These are phyloP conservation scores for Nesoenas mayeri DNA, from an alignment of 2,113 vertebrate genomes.

Conservation along the genomic window DNA sequence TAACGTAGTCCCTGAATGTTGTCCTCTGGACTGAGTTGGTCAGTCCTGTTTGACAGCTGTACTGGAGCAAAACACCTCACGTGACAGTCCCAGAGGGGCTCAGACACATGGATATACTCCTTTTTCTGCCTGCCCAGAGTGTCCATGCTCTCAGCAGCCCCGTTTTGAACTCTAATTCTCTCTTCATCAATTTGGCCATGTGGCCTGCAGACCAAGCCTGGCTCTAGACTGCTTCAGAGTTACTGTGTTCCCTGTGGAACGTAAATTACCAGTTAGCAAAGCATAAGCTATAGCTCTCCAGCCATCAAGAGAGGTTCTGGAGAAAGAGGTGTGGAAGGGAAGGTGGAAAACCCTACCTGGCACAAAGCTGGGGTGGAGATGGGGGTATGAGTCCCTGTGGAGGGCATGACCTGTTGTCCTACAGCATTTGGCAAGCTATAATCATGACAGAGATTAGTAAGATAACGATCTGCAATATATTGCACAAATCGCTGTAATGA, in stretches of 20 bases:
- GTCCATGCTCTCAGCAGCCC: neutral
- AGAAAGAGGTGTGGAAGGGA: neutral
- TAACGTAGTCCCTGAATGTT: fast-evolving
- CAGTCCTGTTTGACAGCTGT: neutral
- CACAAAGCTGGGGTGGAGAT: neutral
- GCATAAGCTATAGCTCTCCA: neutral
- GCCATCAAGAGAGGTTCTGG: neutral
- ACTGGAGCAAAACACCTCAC: neutral
- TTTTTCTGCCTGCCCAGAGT: neutral
- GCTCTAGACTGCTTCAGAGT: neutral
- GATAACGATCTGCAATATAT: neutral
- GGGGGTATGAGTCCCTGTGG: neutral
- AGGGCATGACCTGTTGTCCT: neutral
- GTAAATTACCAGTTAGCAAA: neutral
- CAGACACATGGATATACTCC: neutral
- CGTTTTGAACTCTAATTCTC: neutral
- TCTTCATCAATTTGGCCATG: fast-evolving
- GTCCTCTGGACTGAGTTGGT: neutral
- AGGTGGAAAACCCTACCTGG: neutral
- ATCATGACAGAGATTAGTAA: neutral
- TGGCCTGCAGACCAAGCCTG: neutral
- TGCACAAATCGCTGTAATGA: neutral
- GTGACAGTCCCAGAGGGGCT: neutral
- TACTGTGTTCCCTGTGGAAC: neutral
- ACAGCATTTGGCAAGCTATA: neutral